phyloP scores from a whole-genome alignment of 1,140 invertebrate species.

The Nymphalis io region DNA sequence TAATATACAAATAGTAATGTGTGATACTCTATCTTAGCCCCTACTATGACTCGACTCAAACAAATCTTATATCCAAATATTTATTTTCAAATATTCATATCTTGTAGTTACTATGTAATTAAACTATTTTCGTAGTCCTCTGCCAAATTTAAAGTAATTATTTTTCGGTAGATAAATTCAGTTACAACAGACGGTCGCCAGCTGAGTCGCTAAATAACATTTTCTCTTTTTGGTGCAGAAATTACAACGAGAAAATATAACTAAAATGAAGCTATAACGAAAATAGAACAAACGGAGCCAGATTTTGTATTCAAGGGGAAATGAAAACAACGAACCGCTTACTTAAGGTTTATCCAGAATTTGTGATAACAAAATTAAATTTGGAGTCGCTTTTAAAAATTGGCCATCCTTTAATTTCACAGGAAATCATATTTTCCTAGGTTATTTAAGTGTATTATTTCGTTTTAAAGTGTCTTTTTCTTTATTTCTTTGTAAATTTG shows the following conservation, averaged over 20 bases:
- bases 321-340: conserved; percentile 14
- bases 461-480: not conserved
- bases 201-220: conserved; percentile 12
- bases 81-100: not conserved
- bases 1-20: too few species aligned
- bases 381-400: conserved; percentile 27
- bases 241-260: conserved; percentile 27
- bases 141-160: conserved; percentile 12
- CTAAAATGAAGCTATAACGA: conserved; percentile 12
- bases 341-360: conserved; percentile 31
- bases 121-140: not conserved
- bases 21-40: too few species aligned
- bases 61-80: not conserved
- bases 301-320: conserved; percentile 24
- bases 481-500: not conserved
- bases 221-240: conserved; percentile 13
- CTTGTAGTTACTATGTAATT: not conserved
- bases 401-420: conserved; percentile 33
- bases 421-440: not conserved
- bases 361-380: conserved; percentile 36
- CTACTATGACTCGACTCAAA: too few species aligned
- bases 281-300: conserved; percentile 7
- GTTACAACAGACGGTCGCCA: conserved; percentile 6
- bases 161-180: conserved; percentile 18
- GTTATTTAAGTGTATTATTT: not conserved